phyloP scores from a whole-genome alignment of 2,113 vertebrate genomes.

The Chlamydotis undulata region DNA sequence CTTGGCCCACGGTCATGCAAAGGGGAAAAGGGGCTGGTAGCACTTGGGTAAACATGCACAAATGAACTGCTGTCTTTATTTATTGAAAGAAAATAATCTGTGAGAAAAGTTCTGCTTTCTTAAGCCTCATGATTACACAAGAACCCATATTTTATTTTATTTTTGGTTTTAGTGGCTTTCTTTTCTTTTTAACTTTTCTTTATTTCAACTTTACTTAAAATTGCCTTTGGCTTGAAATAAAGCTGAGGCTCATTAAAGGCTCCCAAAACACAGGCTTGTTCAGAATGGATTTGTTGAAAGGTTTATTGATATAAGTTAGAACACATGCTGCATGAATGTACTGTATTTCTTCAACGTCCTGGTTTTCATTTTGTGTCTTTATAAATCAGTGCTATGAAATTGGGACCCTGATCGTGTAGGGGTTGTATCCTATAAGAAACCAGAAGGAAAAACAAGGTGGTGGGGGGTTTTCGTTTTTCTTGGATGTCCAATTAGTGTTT shows the following conservation, averaged over 20 bases:
- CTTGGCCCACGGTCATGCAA: not conserved
- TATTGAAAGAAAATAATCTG: slow-evolving; percentile 41
- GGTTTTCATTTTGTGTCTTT: slow-evolving; percentile 59
- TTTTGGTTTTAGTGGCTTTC: slow-evolving; percentile 55
- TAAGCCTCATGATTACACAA: slow-evolving; percentile 26
- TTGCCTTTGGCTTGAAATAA: slow-evolving; percentile 57
- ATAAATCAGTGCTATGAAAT: slow-evolving; percentile 45
- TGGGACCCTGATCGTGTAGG: not conserved
- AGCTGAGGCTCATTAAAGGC: slow-evolving; percentile 59
- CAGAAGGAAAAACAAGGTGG: slow-evolving; percentile 23
- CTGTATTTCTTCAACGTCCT: not conserved
- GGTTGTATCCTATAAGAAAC: slow-evolving; percentile 37
- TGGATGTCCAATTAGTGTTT: slow-evolving; percentile 70
- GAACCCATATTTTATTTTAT: slow-evolving; percentile 43
- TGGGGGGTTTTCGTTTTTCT: not conserved
- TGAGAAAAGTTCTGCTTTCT: slow-evolving; percentile 44
- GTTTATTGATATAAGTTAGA: slow-evolving; percentile 64
- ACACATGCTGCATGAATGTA: slow-evolving; percentile 46
- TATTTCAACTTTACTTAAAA: slow-evolving; percentile 47
- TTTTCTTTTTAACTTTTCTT: slow-evolving; percentile 45
- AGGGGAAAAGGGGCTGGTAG: not conserved
- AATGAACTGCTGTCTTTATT: slow-evolving; percentile 26
- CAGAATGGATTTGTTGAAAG: slow-evolving; percentile 61
- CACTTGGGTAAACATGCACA: not conserved
- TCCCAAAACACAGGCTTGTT: slow-evolving; percentile 58